phyloP scores from a whole-genome alignment of 2,797 vertebrate genomes.

The Alauda arvensis region DNA sequence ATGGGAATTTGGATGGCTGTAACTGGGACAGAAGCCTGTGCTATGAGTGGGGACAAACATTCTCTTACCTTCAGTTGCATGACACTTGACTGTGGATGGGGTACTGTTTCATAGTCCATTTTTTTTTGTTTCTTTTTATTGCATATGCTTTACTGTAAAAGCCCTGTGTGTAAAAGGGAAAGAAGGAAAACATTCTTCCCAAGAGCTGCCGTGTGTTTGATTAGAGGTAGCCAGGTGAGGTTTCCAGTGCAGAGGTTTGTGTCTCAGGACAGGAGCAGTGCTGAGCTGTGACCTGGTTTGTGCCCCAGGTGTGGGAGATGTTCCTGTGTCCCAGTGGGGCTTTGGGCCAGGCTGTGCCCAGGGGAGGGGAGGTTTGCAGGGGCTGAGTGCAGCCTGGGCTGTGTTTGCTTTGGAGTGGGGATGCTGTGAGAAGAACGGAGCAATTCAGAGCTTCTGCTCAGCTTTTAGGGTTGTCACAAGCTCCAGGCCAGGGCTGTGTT shows the following conservation, averaged over 20 bases:
- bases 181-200: neutral
- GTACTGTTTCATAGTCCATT: neutral
- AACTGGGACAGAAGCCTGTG: neutral
- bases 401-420: neutral
- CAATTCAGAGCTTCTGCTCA: neutral
- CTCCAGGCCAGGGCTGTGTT: neutral
- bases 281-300: neutral
- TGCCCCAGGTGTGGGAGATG: neutral
- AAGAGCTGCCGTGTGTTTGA: rapidly evolving
- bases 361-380: neutral
- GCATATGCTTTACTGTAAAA: neutral
- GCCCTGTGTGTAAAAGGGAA: rapidly evolving
- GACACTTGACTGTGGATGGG: neutral
- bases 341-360: neutral
- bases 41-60: neutral
- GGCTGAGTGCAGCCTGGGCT: neutral
- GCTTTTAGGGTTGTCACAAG: neutral
- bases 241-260: neutral
- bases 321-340: rapidly evolving
- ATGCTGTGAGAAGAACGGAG: neutral
- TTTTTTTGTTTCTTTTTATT: neutral
- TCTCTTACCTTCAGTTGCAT: neutral
- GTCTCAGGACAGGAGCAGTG: rapidly evolving
- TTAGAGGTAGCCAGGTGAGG: neutral
- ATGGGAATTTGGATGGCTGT: neutral